A percentile compares a stretch with the other conserved stretches of the same genome.
phyloP scores from a whole-genome alignment of 2,888 invertebrate species.

The Acronicta alni region DNA sequence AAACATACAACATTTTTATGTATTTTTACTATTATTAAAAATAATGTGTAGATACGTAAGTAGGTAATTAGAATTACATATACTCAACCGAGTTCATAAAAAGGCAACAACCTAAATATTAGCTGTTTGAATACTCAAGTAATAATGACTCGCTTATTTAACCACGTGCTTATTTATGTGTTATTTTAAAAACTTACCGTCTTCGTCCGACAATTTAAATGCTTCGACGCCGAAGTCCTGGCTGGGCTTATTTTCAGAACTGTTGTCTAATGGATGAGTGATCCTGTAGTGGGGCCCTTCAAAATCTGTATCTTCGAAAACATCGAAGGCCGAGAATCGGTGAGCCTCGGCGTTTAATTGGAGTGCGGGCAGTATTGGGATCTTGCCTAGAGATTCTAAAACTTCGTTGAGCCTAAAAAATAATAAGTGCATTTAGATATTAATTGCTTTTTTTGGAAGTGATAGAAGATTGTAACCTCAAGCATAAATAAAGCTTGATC shows the following conservation, averaged over 20 bases:
- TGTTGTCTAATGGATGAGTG: constrained; percentile 75
- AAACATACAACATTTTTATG: too few species aligned
- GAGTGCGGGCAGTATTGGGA: constrained; percentile 94
- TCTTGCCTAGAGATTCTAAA: constrained; percentile 93
- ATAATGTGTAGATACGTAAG: too few species aligned
- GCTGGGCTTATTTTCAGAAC: constrained; percentile 74
- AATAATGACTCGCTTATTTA: constrained; percentile 25
- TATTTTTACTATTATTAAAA: too few species aligned
- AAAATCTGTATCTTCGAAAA: constrained; percentile 87
- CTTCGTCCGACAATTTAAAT: constrained; percentile 84
- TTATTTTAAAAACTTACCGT: constrained; percentile 71
- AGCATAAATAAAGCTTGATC: constrained; percentile 7
- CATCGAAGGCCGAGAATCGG: constrained; percentile 90
- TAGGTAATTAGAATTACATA: too few species aligned
- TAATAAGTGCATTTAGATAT: constrained; percentile 30
- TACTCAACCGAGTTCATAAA: background rate
- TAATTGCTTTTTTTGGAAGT: too few species aligned
- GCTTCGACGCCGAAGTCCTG: constrained; percentile 85
- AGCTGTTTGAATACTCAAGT: constrained; percentile 29
- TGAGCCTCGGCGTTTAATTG: constrained; percentile 91
- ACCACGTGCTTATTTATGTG: constrained; percentile 14
- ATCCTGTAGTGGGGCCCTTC: constrained; percentile 80
- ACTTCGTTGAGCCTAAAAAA: constrained; percentile 92
- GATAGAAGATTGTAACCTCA: background rate
- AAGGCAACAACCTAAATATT: constrained; percentile 5